A percentile compares a stretch with the other conserved stretches of the same genome.
These are phyloP conservation scores for Formica selysi DNA, from an alignment of 1,140 invertebrate genomes.

Conservation along the genomic window DNA sequence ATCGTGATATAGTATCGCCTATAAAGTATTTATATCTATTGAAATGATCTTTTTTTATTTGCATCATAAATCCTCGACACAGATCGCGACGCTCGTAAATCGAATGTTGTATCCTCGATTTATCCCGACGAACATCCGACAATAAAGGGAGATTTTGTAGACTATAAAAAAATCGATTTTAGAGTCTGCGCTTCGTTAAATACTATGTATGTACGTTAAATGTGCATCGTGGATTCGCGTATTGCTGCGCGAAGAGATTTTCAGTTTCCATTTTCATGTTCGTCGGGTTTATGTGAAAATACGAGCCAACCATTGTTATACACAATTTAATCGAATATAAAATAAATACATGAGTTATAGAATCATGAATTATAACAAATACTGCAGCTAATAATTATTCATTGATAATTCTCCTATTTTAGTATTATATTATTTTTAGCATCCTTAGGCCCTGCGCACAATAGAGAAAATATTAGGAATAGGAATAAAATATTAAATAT, in stretches of 20 bases:
- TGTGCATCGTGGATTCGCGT: background rate
- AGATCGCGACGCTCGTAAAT: constrained; percentile 35
- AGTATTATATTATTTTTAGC: background rate
- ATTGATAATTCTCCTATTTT: background rate
- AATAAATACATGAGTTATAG: background rate
- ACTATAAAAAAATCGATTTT: constrained; percentile 54
- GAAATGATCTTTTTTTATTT: constrained; percentile 21
- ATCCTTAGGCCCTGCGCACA: no score
- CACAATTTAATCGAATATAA: constrained; percentile 22
- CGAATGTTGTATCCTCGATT: constrained; percentile 26
- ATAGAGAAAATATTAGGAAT: no score
- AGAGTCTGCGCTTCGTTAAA: background rate
- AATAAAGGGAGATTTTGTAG: constrained; percentile 47
- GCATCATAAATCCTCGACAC: constrained; percentile 26
- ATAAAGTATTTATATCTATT: constrained; percentile 13
- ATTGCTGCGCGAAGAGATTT: background rate
- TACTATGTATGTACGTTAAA: constrained; percentile 8
- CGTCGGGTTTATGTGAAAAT: constrained; percentile 26
- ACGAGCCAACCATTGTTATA: background rate
- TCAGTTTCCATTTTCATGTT: constrained; percentile 3
- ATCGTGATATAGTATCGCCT: background rate
- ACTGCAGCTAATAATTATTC: background rate
- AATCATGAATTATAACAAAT: background rate
- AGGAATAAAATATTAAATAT: no score
- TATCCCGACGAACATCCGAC: background rate